Evolutionary conservation across 2,113 vertebrate species (phyloP).

Genomic region (Egretta garzetta): DNA sequence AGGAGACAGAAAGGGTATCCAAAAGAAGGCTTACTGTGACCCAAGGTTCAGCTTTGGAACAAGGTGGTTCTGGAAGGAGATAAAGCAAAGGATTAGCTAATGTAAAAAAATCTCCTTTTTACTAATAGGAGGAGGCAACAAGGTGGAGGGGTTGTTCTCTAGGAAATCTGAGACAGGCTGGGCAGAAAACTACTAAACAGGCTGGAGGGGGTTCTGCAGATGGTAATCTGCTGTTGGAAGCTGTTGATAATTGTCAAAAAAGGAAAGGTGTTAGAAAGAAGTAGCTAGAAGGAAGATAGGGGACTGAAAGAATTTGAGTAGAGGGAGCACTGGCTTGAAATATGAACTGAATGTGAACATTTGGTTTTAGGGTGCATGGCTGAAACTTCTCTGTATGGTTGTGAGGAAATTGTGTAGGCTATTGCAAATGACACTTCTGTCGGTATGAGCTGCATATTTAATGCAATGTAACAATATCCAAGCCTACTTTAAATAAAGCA

Average conservation of each 20-base stretch:
- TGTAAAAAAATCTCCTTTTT: neutral
- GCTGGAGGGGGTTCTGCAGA: neutral
- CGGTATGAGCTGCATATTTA: neutral
- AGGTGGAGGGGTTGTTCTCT: neutral
- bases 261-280: neutral
- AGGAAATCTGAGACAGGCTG: neutral
- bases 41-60: neutral
- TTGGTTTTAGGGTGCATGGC: neutral
- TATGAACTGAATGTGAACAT: neutral
- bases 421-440: slow-evolving; percentile 12
- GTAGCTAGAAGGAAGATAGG: neutral
- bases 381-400: neutral
- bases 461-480: neutral
- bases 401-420: neutral
- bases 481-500: neutral
- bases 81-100: neutral
- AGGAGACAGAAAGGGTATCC: neutral
- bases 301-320: neutral
- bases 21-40: neutral
- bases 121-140: neutral
- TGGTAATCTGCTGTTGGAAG: neutral
- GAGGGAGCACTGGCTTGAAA: neutral
- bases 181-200: neutral
- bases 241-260: neutral
- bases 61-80: neutral